Evolutionary conservation across 35 echinoderm and acorn worm species (phyloP).

Genomic region (Lytechinus pictus): DNA sequence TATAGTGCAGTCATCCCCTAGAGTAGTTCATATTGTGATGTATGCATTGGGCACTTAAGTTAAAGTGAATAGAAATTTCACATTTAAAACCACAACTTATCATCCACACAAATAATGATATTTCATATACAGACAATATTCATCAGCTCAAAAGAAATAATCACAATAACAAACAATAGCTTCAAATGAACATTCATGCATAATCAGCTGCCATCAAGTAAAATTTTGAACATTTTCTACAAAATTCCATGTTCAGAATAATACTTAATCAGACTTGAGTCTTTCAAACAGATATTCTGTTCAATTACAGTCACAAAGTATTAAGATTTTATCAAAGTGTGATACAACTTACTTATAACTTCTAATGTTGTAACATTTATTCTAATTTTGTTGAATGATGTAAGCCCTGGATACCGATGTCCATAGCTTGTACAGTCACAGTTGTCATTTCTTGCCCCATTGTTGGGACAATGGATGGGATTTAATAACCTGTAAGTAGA

Average conservation of each 20-base stretch:
- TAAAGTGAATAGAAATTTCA: neutral
- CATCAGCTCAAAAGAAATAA: neutral
- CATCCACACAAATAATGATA: neutral
- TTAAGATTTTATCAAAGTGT: too few relatives aligned
- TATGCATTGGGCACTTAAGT: neutral
- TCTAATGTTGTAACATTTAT: slow-evolving; percentile 80
- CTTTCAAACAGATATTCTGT: neutral
- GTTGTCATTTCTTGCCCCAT: slow-evolving; percentile 79
- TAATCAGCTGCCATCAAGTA: neutral
- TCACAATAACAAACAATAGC: too few relatives aligned
- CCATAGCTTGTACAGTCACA: slow-evolving; percentile 82
- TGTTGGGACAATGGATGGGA: slow-evolving; percentile 74
- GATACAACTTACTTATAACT: slow-evolving; percentile 80
- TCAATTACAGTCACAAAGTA: too few relatives aligned
- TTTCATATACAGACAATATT: neutral
- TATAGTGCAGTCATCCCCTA: neutral
- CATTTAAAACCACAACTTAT: too few relatives aligned
- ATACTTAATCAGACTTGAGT: neutral
- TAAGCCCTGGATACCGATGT: slow-evolving; percentile 81
- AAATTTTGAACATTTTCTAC: neutral
- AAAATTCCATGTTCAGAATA: neutral
- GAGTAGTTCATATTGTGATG: neutral
- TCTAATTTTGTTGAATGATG: slow-evolving; percentile 87
- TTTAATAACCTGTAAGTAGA: slow-evolving; percentile 68
- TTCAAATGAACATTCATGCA: neutral